phyloP scores from a whole-genome alignment of 2,797 vertebrate genomes.

The Podarcis siculus region DNA sequence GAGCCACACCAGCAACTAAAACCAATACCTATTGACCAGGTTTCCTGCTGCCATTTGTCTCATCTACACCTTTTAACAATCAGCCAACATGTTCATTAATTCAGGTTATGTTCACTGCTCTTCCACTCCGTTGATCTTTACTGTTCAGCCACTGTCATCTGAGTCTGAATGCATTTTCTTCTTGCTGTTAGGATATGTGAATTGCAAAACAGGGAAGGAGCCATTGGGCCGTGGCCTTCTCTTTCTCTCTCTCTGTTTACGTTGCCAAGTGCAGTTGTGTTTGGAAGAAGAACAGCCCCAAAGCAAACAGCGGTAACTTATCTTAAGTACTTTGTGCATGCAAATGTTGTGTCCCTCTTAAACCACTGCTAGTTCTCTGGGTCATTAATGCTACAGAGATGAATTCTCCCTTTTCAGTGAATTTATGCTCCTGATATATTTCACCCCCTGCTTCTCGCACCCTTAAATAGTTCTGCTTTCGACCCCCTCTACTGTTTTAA shows the following conservation, averaged over 20 bases:
- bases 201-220: background rate
- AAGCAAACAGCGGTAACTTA: background rate
- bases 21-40: background rate
- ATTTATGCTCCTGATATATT: conserved; percentile 15
- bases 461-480: background rate
- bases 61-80: background rate
- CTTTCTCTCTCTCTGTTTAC: background rate
- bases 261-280: background rate
- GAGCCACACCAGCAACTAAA: background rate
- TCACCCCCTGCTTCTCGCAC: background rate
- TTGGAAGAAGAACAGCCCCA: background rate
- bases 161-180: background rate
- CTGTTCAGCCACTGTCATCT: background rate
- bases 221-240: background rate
- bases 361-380: background rate
- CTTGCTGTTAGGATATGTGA: background rate
- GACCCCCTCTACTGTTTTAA: background rate
- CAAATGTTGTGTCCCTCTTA: background rate
- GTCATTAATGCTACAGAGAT: background rate
- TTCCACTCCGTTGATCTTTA: background rate
- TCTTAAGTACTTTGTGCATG: background rate
- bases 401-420: background rate
- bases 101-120: background rate
- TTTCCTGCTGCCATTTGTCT: background rate
- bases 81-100: background rate